These are phyloP conservation scores for Rotaria macrura DNA, from an alignment of 2,888 invertebrate genomes.

Conservation along the genomic window DNA sequence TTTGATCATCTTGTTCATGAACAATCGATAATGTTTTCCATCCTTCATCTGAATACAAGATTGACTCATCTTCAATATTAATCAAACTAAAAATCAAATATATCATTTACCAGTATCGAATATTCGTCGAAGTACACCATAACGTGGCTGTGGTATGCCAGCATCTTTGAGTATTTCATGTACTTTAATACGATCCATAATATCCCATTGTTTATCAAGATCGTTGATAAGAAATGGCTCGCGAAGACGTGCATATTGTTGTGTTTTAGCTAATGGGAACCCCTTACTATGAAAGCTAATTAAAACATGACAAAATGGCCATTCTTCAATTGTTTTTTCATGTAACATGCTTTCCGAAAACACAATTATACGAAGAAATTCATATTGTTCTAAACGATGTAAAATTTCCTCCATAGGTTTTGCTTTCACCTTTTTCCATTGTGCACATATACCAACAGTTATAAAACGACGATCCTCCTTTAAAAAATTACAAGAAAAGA, in stretches of 20 bases:
- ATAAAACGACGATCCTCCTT: constrained; percentile 47
- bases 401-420: constrained; percentile 99
- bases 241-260: constrained; percentile 80
- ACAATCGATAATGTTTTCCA: constrained; percentile 1
- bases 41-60: too few species aligned
- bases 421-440: constrained; percentile 97
- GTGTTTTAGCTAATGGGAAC: constrained; percentile 93
- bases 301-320: constrained; percentile 82
- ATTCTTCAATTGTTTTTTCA: constrained; percentile 86
- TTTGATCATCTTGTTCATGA: constrained; percentile 81
- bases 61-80: too few species aligned
- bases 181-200: constrained; percentile 61
- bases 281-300: constrained; percentile 97
- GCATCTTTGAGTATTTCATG: constrained; percentile 83
- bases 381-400: constrained; percentile 83
- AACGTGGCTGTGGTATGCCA: constrained; percentile 94
- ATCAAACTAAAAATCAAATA: neutral
- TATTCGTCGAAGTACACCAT: constrained; percentile 63
- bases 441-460: constrained; percentile 94
- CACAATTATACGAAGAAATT: constrained; percentile 80
- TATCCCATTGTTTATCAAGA: constrained; percentile 92
- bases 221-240: constrained; percentile 96
- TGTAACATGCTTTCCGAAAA: constrained; percentile 92
- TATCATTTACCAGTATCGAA: neutral
- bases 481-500: too few species aligned